A percentile compares a stretch with the other conserved stretches of the same genome.
Conservation (phyloP, 2,113 vertebrate genomes). For the Cairina moschata region DNA sequence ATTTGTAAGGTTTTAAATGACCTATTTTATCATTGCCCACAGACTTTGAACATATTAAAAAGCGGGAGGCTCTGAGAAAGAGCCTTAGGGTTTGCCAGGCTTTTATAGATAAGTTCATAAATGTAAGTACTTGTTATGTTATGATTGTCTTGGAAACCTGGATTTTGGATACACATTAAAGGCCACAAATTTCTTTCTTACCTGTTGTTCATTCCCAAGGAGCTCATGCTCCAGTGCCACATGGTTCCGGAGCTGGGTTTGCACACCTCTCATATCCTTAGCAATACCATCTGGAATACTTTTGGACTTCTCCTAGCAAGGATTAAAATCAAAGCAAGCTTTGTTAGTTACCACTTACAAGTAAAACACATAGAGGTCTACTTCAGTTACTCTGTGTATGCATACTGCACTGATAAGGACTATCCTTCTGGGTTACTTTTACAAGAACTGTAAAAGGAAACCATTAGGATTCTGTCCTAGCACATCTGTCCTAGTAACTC, state of each 20-base stretch:
- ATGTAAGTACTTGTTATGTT: neutral
- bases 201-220: constrained; percentile 80
- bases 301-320: constrained; percentile 81
- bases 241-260: constrained; percentile 84
- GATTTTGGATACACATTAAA: neutral
- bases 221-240: constrained; percentile 83
- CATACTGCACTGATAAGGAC: neutral
- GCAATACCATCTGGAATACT: constrained; percentile 85
- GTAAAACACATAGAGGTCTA: neutral
- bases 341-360: neutral
- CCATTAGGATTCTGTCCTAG: neutral
- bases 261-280: constrained; percentile 82
- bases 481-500: neutral
- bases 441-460: neutral
- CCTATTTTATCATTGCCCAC: neutral
- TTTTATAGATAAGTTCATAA: neutral
- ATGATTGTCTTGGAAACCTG: neutral
- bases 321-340: neutral
- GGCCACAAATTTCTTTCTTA: constrained; percentile 1
- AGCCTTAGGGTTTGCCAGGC: neutral
- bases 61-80: neutral
- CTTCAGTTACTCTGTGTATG: neutral
- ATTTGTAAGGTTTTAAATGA: neutral
- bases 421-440: neutral
- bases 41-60: neutral